Evolutionary conservation across 2,113 vertebrate species (phyloP), one percentile per base, ranked within the genome.

Genomic region (Centropus unirufus): DNA sequence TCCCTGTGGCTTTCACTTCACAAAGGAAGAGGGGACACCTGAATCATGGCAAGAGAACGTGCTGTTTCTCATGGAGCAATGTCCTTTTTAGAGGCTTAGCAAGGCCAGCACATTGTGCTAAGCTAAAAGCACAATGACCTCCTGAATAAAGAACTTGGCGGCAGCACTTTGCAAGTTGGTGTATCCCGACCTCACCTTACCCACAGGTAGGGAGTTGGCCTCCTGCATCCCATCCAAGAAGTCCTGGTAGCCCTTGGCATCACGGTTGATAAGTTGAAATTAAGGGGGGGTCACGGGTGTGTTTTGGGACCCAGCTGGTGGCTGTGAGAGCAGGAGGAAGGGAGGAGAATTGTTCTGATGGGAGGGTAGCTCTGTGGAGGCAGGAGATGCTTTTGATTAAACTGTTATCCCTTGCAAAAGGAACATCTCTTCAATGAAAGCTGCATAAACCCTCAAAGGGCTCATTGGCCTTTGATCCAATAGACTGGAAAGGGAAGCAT

Each of bases 41-140:
- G 54, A 55, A 76, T 36, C 46, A 17, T 0, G 1, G 15, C 1
- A 3, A 58, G 14, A 81, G 30, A 46, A 69, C 0, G 1, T 54
- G 19, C 30, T 42, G 11, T 63, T 92, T n/a, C 19, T 14, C 34
- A 68, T 61, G 20, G 29, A 83, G 61, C 21, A 85, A 5, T 0
- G 1, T 34, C 15, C 6, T 32, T 87, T 78, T 40, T 29, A 82
- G 67, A 79, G 69, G 27, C 52, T 87, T 4, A 5, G 16, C 15
- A 14, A 55, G 54, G 39, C 46, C 80, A 72, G 52, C 6, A 3
- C 61, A 22, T 30, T 4, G 1, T 1, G 3, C 17, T 49, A 68
- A 87, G 44, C 52, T 44, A 47, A 55, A 80, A 83, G 73, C 4
- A 1, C 20, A 16, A 27, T 85, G 54, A 82, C 26, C 49, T 69